These are phyloP conservation scores for Urocolius indicus DNA, from an alignment of 2,113 vertebrate species.

Conservation along the genomic window DNA sequence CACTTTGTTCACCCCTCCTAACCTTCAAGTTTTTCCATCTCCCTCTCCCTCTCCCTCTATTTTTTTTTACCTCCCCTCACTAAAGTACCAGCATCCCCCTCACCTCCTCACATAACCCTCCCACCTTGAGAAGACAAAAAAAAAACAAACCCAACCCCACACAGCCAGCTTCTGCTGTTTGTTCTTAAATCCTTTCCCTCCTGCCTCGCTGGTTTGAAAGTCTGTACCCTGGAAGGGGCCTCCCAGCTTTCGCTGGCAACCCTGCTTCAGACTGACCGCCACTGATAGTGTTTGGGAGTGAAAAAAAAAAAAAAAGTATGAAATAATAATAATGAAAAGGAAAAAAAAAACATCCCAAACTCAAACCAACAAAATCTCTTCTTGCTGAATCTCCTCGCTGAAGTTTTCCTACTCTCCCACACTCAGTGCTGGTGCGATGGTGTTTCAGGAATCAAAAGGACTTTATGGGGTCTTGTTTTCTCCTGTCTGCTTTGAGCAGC, in stretches of 20 bases:
- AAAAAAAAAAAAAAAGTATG: slow-evolving; percentile 74
- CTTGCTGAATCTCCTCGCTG: slow-evolving; percentile 62
- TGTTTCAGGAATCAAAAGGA: slow-evolving; percentile 15
- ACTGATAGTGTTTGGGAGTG: slow-evolving; percentile 86
- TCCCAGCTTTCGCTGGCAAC: slow-evolving; percentile 88
- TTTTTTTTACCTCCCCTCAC: neutral
- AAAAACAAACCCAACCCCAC: neutral
- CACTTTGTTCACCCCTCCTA: slow-evolving; percentile 31
- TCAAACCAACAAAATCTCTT: slow-evolving; percentile 11
- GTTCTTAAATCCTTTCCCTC: slow-evolving; percentile 90
- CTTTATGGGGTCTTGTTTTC: slow-evolving; percentile 12
- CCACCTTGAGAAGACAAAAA: slow-evolving; percentile 61
- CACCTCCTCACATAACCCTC: neutral
- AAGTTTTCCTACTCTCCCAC: slow-evolving; percentile 16
- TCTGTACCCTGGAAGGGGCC: slow-evolving; percentile 92
- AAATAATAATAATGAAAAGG: slow-evolving; percentile 70
- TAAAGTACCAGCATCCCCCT: neutral
- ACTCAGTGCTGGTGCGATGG: neutral
- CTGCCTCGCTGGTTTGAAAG: slow-evolving; percentile 84
- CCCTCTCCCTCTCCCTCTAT: neutral
- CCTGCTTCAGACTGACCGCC: slow-evolving; percentile 83
- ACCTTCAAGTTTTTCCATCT: slow-evolving; percentile 38
- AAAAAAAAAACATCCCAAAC: slow-evolving; percentile 74
- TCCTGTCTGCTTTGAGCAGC: neutral
- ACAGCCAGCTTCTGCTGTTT: slow-evolving; percentile 78